Evolutionary conservation across 2,113 vertebrate genomes (phyloP), one percentile per base, ranked within the genome.

Genomic region (Hucho hucho): DNA sequence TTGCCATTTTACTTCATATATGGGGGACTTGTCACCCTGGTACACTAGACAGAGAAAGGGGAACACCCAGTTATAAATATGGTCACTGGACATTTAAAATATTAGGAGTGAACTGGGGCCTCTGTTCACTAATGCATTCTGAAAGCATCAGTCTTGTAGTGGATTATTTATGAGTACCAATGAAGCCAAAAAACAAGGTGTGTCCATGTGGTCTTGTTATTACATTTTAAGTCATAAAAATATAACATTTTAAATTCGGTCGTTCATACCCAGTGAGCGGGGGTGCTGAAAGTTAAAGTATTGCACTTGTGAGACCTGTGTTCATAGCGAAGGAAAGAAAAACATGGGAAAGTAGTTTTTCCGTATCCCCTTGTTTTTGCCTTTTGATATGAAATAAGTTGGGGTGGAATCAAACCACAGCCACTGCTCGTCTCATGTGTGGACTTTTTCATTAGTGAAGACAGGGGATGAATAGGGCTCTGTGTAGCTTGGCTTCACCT

Each of bases 1-100:
- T 89, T 76, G 79, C 82, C 77, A 82, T 87, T 88, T 87, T 84
- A 75, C 83, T 79, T 76, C 79, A 79, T 81, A 80, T 88, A 83
- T 88, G 89, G 83, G 85, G 83, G 85, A 90, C 84, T 86, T 91
- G 89, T 93, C 87, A 88, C 87, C 83, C 79, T 69, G 12, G 88
- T 78, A 86, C 82, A 90, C 86, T 84, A 87, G 88, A 90, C 86
- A 84, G 86, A 90, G 49, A 18, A 11, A 43, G 86, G 83, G 91
- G 86, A 89, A 93, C 89, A 91, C 91, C 93, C 92, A 82, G 70
- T 87, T 81, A 59, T 92, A 91, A 92, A 92, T 90, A 89, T 86
- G 78, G 82, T 78, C 82, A 81, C 83, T 78, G 82, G 90, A 91
- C 85, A 90, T 84, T 84, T 85, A 86, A 88, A 89, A 88, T 86